Percentiles rank a stretch among this genome's conserved stretches.
Conservation (phyloP, 1,140 invertebrate species). For the Antheraea mylitta region DNA sequence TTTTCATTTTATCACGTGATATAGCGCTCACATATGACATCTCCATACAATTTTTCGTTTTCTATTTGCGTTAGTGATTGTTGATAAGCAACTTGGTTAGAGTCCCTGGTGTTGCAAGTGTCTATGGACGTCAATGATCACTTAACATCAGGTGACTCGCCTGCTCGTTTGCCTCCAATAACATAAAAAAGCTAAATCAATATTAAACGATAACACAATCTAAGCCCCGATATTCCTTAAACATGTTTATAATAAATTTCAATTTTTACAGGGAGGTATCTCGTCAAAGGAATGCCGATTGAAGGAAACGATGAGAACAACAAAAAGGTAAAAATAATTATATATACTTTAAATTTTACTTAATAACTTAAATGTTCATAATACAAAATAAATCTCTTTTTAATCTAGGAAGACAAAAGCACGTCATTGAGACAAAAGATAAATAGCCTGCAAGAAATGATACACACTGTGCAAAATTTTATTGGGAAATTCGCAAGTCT, state of each 20-base stretch:
- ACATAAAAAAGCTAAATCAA: too few relatives aligned
- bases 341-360: too few relatives aligned
- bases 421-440: constrained; percentile 55
- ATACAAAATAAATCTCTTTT: background rate
- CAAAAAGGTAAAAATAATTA: constrained; percentile 35
- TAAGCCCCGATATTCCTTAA: background rate
- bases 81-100: too few relatives aligned
- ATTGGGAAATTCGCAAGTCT: constrained; percentile 94
- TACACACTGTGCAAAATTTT: constrained; percentile 94
- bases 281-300: constrained; percentile 15
- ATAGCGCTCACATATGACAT: too few relatives aligned
- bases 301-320: constrained; percentile 30
- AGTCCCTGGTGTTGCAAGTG: too few relatives aligned
- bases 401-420: constrained; percentile 52
- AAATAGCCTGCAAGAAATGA: constrained; percentile 90
- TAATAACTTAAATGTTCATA: background rate
- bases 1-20: too few relatives aligned
- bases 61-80: too few relatives aligned
- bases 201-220: too few relatives aligned
- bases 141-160: too few relatives aligned
- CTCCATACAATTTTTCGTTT: too few relatives aligned
- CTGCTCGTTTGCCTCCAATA: too few relatives aligned
- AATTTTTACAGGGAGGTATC: constrained; percentile 26
- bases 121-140: too few relatives aligned
- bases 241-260: constrained; percentile 5